phyloP scores from a whole-genome alignment of 1,140 invertebrate species.

The Penaeus chinensis region DNA sequence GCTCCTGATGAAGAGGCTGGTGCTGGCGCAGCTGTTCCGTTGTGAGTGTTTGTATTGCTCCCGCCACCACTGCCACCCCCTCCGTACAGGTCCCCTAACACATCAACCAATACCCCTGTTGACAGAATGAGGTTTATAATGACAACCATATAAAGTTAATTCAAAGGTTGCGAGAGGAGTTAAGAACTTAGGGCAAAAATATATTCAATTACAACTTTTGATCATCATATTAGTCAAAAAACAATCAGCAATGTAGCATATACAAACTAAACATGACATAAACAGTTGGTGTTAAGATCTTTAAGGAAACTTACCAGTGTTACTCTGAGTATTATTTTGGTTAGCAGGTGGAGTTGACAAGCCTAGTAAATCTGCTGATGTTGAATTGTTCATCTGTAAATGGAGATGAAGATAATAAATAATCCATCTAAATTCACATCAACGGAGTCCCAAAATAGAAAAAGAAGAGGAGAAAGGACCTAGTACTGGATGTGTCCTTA shows the following conservation, averaged over 20 bases:
- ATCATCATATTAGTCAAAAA: too few species aligned
- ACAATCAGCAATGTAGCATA: not conserved
- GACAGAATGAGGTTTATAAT: constrained; percentile 68
- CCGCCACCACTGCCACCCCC: constrained; percentile 49
- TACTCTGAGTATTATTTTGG: constrained; percentile 69
- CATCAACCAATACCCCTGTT: constrained; percentile 86
- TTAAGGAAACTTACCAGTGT: constrained; percentile 62
- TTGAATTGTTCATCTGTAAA: constrained; percentile 65
- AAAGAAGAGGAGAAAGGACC: not conserved
- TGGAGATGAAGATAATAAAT: not conserved
- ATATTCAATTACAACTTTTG: too few species aligned
- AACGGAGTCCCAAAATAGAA: not conserved
- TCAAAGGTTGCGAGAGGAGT: not conserved
- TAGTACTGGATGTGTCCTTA: too few species aligned
- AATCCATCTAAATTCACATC: not conserved
- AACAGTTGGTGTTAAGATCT: not conserved
- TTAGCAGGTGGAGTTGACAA: constrained; percentile 83
- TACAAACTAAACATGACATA: not conserved
- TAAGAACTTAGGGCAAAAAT: too few species aligned
- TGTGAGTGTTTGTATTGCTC: constrained; percentile 50
- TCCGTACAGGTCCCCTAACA: constrained; percentile 86
- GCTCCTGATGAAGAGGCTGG: constrained; percentile 71
- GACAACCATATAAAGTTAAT: not conserved
- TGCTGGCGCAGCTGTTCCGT: constrained; percentile 73
- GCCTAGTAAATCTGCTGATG: constrained; percentile 85